Percentiles rank a stretch among this genome's conserved stretches.
phyloP scores from a whole-genome alignment of 2,113 vertebrate species.

The Columba janthina region DNA sequence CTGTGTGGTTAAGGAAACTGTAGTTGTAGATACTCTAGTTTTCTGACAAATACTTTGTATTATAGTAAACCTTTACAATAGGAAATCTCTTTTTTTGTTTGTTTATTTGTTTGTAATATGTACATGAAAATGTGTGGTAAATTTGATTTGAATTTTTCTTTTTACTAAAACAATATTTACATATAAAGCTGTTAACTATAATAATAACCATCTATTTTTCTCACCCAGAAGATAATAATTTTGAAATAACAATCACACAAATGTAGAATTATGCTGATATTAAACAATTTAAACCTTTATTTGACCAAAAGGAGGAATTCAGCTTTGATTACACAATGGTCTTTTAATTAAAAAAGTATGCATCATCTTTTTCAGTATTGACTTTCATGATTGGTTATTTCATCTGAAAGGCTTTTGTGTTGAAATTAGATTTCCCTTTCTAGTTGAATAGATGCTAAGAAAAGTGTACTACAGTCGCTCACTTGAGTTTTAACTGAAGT shows the following conservation, averaged over 20 bases:
- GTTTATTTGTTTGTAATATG: neutral
- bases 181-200: neutral
- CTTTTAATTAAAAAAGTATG: neutral
- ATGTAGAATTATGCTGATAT: neutral
- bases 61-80: neutral
- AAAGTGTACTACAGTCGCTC: neutral
- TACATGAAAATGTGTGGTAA: neutral
- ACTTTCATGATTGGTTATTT: slow-evolving; percentile 29
- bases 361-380: neutral
- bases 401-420: slow-evolving; percentile 25
- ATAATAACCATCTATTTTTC: neutral
- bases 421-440: slow-evolving; percentile 41
- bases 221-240: neutral
- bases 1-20: neutral
- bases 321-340: neutral
- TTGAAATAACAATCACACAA: neutral
- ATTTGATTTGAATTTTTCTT: neutral
- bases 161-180: neutral
- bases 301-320: neutral
- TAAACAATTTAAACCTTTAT: neutral
- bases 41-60: neutral
- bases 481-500: neutral
- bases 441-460: neutral
- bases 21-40: neutral
- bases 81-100: neutral